These are phyloP conservation scores for Fabriciana adippe DNA, from an alignment of 2,888 invertebrate species.

Conservation along the genomic window DNA sequence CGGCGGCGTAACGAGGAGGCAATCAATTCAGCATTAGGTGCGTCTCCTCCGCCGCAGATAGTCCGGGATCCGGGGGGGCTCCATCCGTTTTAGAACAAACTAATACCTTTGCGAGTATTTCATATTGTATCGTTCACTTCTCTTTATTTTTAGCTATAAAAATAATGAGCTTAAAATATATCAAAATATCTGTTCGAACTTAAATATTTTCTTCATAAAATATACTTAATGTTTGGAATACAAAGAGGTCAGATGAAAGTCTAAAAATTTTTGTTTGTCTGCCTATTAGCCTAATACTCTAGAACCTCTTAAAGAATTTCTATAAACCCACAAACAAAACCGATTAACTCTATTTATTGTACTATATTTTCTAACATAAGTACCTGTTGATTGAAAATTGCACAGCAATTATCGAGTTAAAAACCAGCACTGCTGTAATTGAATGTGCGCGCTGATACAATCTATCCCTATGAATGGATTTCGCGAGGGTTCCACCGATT, in stretches of 20 bases:
- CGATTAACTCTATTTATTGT: no score
- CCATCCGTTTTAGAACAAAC: not conserved
- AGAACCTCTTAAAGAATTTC: no score
- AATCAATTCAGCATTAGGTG: constrained; percentile 26
- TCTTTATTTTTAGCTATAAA: not conserved
- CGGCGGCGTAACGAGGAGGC: constrained; percentile 10
- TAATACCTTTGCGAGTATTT: not conserved
- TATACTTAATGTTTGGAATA: no score
- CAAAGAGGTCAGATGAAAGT: no score
- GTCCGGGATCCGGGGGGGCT: not conserved
- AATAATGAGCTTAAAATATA: no score
- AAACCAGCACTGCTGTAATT: not conserved
- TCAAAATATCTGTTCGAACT: no score
- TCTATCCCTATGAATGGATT: no score
- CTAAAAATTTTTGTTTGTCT: no score
- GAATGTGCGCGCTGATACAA: constrained; percentile 1
- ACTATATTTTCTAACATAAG: no score
- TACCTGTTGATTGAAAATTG: not conserved
- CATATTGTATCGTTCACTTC: not conserved
- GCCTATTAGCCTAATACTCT: no score
- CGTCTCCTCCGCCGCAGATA: constrained; percentile 3
- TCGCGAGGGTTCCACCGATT: not conserved
- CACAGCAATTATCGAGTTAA: not conserved
- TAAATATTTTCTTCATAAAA: no score
- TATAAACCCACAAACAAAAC: no score